Conservation (phyloP, 2,797 vertebrate genomes). For the Pantherophis alleghaniensis region DNA sequence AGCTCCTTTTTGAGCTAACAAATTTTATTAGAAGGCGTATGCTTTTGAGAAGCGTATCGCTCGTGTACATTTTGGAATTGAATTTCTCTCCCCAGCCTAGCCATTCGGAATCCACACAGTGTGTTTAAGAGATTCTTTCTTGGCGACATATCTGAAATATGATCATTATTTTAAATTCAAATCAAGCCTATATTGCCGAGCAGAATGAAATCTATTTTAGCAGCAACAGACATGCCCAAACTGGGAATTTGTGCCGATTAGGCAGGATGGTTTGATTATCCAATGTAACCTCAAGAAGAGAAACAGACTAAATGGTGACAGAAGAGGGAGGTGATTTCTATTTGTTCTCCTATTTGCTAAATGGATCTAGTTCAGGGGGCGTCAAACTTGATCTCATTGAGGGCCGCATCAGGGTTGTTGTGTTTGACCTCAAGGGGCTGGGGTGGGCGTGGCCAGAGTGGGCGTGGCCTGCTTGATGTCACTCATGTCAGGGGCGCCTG, state of each 20-base stretch:
- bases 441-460: no score
- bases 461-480: no score
- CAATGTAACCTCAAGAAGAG: background rate
- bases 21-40: background rate
- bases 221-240: background rate
- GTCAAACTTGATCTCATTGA: no score
- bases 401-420: no score
- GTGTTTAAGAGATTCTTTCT: background rate
- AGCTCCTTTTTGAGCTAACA: background rate
- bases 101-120: background rate
- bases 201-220: background rate
- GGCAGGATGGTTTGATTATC: background rate
- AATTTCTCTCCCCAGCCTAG: background rate
- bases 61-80: background rate
- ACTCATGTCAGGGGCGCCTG: no score
- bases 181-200: background rate
- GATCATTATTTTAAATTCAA: background rate
- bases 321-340: background rate
- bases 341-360: background rate
- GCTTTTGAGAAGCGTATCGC: background rate
- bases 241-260: background rate
- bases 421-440: no score
- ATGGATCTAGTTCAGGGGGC: background rate
- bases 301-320: background rate
- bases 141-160: background rate